Evolutionary conservation across 2,888 invertebrate genomes (phyloP).

Genomic region (Lissonota sp.): DNA sequence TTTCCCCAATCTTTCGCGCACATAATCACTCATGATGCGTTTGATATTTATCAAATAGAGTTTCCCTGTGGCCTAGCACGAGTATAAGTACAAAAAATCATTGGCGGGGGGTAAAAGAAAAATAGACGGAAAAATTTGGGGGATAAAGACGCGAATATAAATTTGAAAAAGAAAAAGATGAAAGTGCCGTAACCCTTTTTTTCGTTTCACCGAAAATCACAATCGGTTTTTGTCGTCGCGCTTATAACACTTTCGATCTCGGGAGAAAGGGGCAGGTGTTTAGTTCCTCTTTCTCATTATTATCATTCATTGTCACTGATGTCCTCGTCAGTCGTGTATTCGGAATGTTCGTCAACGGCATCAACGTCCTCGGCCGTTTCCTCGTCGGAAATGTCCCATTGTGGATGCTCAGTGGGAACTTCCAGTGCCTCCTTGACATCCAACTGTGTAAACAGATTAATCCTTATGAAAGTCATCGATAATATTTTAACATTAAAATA

Average conservation of each 20-base stretch:
- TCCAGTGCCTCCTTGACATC: slow-evolving; percentile 98
- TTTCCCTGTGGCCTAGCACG: slow-evolving; percentile 24
- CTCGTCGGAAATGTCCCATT: slow-evolving; percentile 98
- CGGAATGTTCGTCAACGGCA: slow-evolving; percentile 87
- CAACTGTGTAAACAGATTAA: slow-evolving; percentile 85
- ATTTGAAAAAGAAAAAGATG: slow-evolving; percentile 19
- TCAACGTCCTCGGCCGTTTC: slow-evolving; percentile 91
- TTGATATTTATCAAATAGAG: slow-evolving; percentile 28
- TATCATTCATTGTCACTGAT: slow-evolving; percentile 85
- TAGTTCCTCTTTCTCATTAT: slow-evolving; percentile 16
- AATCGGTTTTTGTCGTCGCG: neutral
- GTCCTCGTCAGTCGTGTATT: slow-evolving; percentile 89
- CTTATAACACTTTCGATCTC: neutral
- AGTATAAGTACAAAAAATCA: slow-evolving; percentile 51
- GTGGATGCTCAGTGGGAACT: slow-evolving; percentile 96
- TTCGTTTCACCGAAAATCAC: slow-evolving; percentile 8
- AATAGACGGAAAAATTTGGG: slow-evolving; percentile 12
- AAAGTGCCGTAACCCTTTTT: slow-evolving; percentile 13
- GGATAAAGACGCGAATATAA: slow-evolving; percentile 2
- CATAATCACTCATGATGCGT: slow-evolving; percentile 30
- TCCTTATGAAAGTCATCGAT: too few species aligned
- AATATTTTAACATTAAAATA: too few species aligned
- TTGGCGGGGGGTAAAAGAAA: neutral
- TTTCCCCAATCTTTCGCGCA: slow-evolving; percentile 38
- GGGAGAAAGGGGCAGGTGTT: neutral